phyloP scores from a whole-genome alignment of 2,113 vertebrate genomes.

The Pseudorasbora parva region DNA sequence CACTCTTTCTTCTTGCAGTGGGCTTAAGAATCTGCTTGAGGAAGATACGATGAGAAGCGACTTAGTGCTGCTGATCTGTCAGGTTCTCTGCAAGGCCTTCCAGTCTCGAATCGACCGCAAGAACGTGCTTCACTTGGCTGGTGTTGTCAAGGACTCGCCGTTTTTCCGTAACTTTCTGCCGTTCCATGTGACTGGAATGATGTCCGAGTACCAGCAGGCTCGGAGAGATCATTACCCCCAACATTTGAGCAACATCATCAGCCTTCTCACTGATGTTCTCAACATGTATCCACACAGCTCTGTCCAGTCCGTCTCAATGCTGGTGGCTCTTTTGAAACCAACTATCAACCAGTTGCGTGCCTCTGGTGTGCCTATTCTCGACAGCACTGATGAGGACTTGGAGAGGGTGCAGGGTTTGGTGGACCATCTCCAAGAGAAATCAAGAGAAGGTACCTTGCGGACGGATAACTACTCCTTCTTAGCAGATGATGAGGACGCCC shows the following conservation, averaged over 20 bases:
- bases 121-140: slow-evolving; percentile 81
- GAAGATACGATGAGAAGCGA: slow-evolving; percentile 73
- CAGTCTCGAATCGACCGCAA: slow-evolving; percentile 77
- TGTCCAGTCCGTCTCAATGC: slow-evolving; percentile 77
- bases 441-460: slow-evolving; percentile 82
- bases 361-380: slow-evolving; percentile 77
- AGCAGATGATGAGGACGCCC: slow-evolving; percentile 59
- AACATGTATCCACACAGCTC: slow-evolving; percentile 87
- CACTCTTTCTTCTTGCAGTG: slow-evolving; percentile 78
- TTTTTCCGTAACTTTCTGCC: slow-evolving; percentile 84
- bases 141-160: slow-evolving; percentile 82
- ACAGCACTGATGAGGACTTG: slow-evolving; percentile 77
- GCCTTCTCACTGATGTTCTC: slow-evolving; percentile 82
- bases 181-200: slow-evolving; percentile 80
- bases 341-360: slow-evolving; percentile 80
- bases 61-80: slow-evolving; percentile 83
- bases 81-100: slow-evolving; percentile 84
- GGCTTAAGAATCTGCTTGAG: slow-evolving; percentile 75
- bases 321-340: slow-evolving; percentile 77
- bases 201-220: slow-evolving; percentile 69
- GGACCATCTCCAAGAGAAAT: slow-evolving; percentile 82
- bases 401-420: slow-evolving; percentile 76
- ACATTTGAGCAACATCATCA: slow-evolving; percentile 83
- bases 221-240: slow-evolving; percentile 78
- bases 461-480: slow-evolving; percentile 79